Conservation (phyloP, 2,113 vertebrate genomes). For the Gopherus evgoodei region DNA sequence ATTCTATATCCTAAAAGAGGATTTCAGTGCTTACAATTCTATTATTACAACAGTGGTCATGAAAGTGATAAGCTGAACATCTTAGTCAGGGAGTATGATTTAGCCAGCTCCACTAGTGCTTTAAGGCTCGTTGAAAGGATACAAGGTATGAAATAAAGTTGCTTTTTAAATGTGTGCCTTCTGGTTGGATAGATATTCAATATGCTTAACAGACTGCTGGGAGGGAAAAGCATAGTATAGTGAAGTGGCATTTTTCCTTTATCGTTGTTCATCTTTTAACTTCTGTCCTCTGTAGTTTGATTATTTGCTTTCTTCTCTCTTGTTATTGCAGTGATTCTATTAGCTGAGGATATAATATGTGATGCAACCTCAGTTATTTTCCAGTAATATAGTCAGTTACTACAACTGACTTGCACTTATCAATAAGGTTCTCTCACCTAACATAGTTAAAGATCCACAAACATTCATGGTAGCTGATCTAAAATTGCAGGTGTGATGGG, state of each 20-base stretch:
- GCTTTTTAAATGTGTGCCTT: neutral
- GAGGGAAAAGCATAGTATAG: neutral
- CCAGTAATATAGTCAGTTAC: neutral
- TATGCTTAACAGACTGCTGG: neutral
- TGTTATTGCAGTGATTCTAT: neutral
- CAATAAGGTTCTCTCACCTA: neutral
- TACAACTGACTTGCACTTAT: neutral
- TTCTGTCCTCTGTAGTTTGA: neutral
- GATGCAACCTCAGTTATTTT: neutral
- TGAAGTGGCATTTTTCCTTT: neutral
- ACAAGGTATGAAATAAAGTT: slow-evolving; percentile 76
- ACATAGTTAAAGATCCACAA: slow-evolving; percentile 25
- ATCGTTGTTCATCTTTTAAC: neutral
- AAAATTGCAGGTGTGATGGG: neutral
- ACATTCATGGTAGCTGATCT: slow-evolving; percentile 23
- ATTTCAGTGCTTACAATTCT: slow-evolving; percentile 94
- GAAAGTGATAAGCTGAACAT: slow-evolving; percentile 80
- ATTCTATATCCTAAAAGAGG: slow-evolving; percentile 87
- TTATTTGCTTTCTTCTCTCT: neutral
- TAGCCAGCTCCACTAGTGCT: slow-evolving; percentile 66
- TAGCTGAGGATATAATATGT: neutral
- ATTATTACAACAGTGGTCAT: slow-evolving; percentile 85
- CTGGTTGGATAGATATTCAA: neutral
- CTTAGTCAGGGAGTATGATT: slow-evolving; percentile 83
- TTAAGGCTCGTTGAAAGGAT: slow-evolving; percentile 80